These are phyloP conservation scores for Melanerpes aurifrons DNA, from an alignment of 2,113 vertebrate genomes.

Conservation along the genomic window DNA sequence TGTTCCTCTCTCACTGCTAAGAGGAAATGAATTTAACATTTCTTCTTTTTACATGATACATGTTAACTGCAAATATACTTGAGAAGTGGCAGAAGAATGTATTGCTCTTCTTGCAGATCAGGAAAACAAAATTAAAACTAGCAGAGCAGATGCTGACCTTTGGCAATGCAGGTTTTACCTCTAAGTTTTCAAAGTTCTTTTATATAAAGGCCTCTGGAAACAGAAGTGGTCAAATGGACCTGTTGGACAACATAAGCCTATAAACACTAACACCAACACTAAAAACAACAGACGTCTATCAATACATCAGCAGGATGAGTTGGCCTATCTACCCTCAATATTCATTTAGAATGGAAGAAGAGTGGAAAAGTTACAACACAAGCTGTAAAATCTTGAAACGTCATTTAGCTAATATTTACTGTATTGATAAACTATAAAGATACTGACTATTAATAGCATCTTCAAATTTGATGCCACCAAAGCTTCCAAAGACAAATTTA, in stretches of 20 bases:
- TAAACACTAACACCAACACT: not conserved
- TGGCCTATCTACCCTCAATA: not conserved
- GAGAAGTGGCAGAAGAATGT: not conserved
- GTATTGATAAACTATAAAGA: not conserved
- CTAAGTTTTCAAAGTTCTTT: not conserved
- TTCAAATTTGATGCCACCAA: not conserved
- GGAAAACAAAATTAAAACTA: not conserved
- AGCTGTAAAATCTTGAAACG: not conserved
- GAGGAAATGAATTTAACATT: constrained; percentile 60
- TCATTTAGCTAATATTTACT: not conserved
- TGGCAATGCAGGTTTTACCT: not conserved
- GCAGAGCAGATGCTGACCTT: not conserved
- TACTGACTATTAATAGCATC: not conserved
- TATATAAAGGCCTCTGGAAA: not conserved
- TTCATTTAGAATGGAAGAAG: not conserved
- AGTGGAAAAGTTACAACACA: not conserved
- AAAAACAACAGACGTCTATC: not conserved
- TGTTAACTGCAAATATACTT: not conserved
- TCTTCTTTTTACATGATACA: constrained; percentile 41
- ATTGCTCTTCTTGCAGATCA: not conserved
- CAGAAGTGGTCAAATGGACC: not conserved
- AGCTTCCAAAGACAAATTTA: not conserved
- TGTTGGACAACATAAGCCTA: not conserved
- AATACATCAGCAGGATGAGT: not conserved
- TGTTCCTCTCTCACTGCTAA: constrained; percentile 42